phyloP scores from a whole-genome alignment of 2,888 invertebrate genomes.

The Eristalis tenax region DNA sequence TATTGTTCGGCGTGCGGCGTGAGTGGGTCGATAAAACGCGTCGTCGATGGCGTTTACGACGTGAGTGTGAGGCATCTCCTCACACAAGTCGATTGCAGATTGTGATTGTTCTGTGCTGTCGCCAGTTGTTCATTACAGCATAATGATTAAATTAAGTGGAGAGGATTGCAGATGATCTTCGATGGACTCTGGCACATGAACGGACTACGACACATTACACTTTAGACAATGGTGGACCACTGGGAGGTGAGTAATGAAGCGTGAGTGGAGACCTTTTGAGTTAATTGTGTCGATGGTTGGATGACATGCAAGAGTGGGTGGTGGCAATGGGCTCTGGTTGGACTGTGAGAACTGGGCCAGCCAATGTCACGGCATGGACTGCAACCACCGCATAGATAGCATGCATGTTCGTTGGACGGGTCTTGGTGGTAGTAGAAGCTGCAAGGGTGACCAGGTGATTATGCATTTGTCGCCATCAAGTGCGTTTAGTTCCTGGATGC shows the following conservation, averaged over 20 bases:
- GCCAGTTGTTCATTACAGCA: conserved; percentile 45
- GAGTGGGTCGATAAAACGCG: conserved; percentile 30
- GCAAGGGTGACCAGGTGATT: too few species aligned
- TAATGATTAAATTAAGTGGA: conserved; percentile 60
- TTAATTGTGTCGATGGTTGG: too few species aligned
- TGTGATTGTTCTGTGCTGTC: not conserved
- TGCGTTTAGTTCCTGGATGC: too few species aligned
- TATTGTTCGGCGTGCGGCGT: conserved; percentile 39
- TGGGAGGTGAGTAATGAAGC: not conserved
- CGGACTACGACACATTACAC: not conserved
- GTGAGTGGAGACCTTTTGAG: not conserved
- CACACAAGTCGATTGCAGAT: not conserved
- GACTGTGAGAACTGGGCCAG: too few species aligned
- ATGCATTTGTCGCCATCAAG: too few species aligned
- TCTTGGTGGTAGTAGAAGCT: too few species aligned
- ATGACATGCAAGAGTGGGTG: too few species aligned
- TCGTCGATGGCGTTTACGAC: not conserved
- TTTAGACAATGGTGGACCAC: conserved; percentile 2
- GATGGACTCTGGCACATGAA: conserved; percentile 16
- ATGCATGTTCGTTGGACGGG: too few species aligned
- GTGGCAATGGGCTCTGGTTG: too few species aligned
- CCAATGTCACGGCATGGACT: too few species aligned
- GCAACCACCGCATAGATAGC: too few species aligned
- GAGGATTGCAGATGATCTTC: conserved; percentile 44
- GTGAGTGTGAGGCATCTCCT: not conserved